Base-by-base conservation (phyloP, 2,113 vertebrate species). In the Lepidothrix coronata region DNA sequence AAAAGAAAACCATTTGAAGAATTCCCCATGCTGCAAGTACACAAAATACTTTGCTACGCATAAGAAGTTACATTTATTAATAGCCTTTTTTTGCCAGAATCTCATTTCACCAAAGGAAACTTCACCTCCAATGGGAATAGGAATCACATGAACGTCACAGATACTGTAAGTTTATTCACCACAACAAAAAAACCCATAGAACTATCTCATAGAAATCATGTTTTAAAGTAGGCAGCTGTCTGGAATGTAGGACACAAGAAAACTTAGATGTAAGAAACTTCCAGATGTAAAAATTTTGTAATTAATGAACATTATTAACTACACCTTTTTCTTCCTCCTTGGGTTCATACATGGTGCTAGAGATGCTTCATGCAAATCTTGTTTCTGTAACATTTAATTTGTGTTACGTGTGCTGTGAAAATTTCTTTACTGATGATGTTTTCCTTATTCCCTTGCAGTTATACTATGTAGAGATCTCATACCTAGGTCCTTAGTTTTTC, bases 61-160 rank as follows among this genome's bases (percentile, higher is more conserved):
- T 95, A 97, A 96, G 95, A 96, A 97, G 94, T 96, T 97, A 91
- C 90, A 91, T 92, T 96, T 97, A 96, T 97, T 97, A 97, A 96
- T 71, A 96, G 92, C 30, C 48, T 55, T 95, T 94, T 46, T 91
- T 91, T 91, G 54, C 89, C 78, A 86, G 94, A 91, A 93, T 95
- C 84, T 97, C 89, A 97, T 95, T 96, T 94, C 82, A 91, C 95
- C 88, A 94, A 96, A 95, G 91, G 80, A 96, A 96, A 96, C 84
- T 91, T 96, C 83, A 75, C 66, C 24, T 96, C 95, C 97, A 96
- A 87, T 94, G 96, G 95, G 94, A 97, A 78, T 85, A 94, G 74
- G 82, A 89, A 85, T 92, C 84, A 79, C 48, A 90, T 33, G 54
- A 89, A 96, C 31, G 28, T 94, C 93, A 93, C 54, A 84, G 68